These are phyloP conservation scores for Pachyramphus minor DNA, from an alignment of 2,113 vertebrate genomes.

Conservation along the genomic window DNA sequence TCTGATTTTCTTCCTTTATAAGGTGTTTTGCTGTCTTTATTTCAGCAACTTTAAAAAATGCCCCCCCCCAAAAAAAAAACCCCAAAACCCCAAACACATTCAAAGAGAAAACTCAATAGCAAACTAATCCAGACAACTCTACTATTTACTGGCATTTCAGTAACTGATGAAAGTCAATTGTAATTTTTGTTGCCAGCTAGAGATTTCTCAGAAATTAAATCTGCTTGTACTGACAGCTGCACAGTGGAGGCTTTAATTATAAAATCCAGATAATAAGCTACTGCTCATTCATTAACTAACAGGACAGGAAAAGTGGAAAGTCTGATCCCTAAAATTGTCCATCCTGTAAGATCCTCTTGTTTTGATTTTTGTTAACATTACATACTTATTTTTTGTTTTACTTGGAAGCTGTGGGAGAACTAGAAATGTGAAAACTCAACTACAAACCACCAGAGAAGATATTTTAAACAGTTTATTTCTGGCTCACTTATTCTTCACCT, in stretches of 20 bases:
- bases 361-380: not conserved
- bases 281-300: not conserved
- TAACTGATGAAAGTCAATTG: not conserved
- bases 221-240: not conserved
- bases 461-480: not conserved
- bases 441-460: not conserved
- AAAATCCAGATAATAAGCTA: not conserved
- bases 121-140: not conserved
- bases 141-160: not conserved
- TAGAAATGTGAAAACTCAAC: not conserved
- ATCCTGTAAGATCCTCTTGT: not conserved
- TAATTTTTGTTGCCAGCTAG: not conserved
- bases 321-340: not conserved
- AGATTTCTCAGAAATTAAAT: not conserved
- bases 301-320: not conserved
- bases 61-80: accelerated
- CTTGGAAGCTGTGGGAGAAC: not conserved
- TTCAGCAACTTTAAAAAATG: not conserved
- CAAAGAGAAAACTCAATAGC: not conserved
- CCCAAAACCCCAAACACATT: no score
- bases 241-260: not conserved
- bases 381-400: not conserved
- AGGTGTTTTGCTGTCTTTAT: not conserved
- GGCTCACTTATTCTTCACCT: not conserved
- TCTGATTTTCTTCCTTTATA: not conserved